These are phyloP conservation scores for Mugil cephalus DNA, from an alignment of 2,113 vertebrate genomes.

Conservation along the genomic window DNA sequence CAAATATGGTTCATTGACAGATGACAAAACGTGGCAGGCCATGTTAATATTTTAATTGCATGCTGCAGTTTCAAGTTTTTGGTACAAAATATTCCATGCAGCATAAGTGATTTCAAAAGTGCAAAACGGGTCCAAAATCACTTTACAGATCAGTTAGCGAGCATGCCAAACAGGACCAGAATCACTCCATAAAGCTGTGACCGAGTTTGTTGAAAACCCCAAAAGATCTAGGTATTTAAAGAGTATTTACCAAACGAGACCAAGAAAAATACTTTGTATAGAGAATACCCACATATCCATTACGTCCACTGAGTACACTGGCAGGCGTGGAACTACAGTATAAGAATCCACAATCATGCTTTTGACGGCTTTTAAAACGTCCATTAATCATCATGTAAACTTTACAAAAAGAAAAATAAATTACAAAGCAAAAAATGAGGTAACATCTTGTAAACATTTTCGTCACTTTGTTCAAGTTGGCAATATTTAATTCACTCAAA, in stretches of 20 bases:
- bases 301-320: conserved; percentile 56
- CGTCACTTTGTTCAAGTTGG: conserved; percentile 76
- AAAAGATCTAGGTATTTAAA: conserved; percentile 56
- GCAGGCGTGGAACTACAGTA: conserved; percentile 46
- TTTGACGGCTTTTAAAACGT: conserved; percentile 53
- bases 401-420: conserved; percentile 32
- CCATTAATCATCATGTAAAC: conserved; percentile 60
- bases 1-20: conserved; percentile 21
- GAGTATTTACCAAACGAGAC: conserved; percentile 42
- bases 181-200: conserved; percentile 64
- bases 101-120: conserved; percentile 81
- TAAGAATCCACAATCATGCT: conserved; percentile 66
- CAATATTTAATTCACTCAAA: conserved; percentile 65
- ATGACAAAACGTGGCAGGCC: conserved; percentile 41
- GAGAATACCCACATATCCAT: conserved; percentile 55
- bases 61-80: conserved; percentile 76
- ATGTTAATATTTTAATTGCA: conserved; percentile 74
- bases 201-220: conserved; percentile 54
- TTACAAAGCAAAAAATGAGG: conserved; percentile 65
- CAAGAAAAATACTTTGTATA: conserved; percentile 64
- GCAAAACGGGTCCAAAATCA: conserved; percentile 80
- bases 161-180: conserved; percentile 75
- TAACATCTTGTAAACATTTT: conserved; percentile 84
- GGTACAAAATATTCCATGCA: conserved; percentile 86
- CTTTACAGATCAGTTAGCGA: conserved; percentile 70